A percentile compares a stretch with the other conserved stretches of the same genome.
phyloP scores from a whole-genome alignment of 2,888 invertebrate genomes.

The Drosophila siamana region DNA sequence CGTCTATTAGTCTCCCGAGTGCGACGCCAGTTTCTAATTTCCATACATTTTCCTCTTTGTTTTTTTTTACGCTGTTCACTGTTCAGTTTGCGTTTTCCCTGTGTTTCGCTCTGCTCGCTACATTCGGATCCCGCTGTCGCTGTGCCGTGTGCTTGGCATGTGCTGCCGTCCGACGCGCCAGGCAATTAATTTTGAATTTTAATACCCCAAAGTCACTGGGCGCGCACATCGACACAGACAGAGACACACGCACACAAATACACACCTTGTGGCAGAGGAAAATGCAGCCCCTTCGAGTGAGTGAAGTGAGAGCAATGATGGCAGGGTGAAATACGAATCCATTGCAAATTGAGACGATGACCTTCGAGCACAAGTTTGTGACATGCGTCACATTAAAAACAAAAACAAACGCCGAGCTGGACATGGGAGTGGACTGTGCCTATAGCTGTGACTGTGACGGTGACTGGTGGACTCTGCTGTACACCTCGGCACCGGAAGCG shows the following conservation, averaged over 20 bases:
- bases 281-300: background rate
- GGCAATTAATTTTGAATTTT: slow-evolving; percentile 80
- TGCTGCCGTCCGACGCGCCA: slow-evolving; percentile 35
- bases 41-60: slow-evolving; percentile 43
- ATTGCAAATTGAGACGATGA: slow-evolving; percentile 61
- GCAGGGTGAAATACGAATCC: slow-evolving; percentile 36
- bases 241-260: slow-evolving; percentile 11
- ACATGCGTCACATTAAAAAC: slow-evolving; percentile 38
- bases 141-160: slow-evolving; percentile 49
- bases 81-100: slow-evolving; percentile 12
- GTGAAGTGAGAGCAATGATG: no score
- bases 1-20: slow-evolving; percentile 78
- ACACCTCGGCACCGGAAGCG: slow-evolving; percentile 71
- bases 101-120: slow-evolving; percentile 1
- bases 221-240: slow-evolving; percentile 20
- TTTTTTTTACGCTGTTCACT: slow-evolving; percentile 4
- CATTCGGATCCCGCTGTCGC: slow-evolving; percentile 23
- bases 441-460: background rate
- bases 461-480: slow-evolving; percentile 1
- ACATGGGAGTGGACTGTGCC: slow-evolving; percentile 8
- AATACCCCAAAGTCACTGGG: slow-evolving; percentile 73
- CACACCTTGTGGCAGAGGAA: slow-evolving; percentile 23
- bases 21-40: slow-evolving; percentile 71
- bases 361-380: slow-evolving; percentile 50
- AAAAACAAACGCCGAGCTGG: slow-evolving; percentile 28